Percentiles rank a stretch among this genome's conserved stretches.
These are phyloP conservation scores for Turritopsis dohrnii DNA, from an alignment of 30 jellyfish, hydroid and myxozoan genomes.

Conservation along the genomic window DNA sequence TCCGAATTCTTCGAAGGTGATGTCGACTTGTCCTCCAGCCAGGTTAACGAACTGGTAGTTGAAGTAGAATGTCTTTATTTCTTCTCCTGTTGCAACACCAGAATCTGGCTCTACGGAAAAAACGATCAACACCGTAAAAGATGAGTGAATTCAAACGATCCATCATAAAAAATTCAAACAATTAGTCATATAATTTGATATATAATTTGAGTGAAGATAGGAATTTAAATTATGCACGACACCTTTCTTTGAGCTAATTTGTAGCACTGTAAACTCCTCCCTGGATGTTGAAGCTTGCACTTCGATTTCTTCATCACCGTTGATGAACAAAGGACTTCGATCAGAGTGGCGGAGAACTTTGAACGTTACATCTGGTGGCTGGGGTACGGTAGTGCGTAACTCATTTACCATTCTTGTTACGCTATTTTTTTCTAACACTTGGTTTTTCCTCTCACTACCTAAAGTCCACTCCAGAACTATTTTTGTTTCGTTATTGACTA, in stretches of 20 bases:
- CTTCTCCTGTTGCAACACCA: slow-evolving; percentile 29
- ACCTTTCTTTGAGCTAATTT: slow-evolving; percentile 69
- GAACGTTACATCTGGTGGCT: slow-evolving; percentile 95
- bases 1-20: slow-evolving; percentile 77
- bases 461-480: slow-evolving; percentile 87
- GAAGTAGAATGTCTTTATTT: slow-evolving; percentile 51
- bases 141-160: not conserved
- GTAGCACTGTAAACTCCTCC: slow-evolving; percentile 87
- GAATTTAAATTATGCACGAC: too few relatives aligned
- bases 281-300: slow-evolving; percentile 80
- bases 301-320: slow-evolving; percentile 72
- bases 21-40: slow-evolving; percentile 54
- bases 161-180: not conserved
- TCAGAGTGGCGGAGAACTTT: slow-evolving; percentile 60
- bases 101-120: slow-evolving; percentile 11
- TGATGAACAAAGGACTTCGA: slow-evolving; percentile 56
- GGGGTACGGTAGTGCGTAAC: slow-evolving; percentile 83
- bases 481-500: slow-evolving; percentile 69
- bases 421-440: slow-evolving; percentile 50
- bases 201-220: too few relatives aligned
- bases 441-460: slow-evolving; percentile 80
- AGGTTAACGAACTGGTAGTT: slow-evolving; percentile 77
- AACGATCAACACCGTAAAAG: not conserved
- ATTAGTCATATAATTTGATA: too few relatives aligned
- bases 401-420: slow-evolving; percentile 92